A percentile compares a stretch with the other conserved stretches of the same genome.
phyloP scores from a whole-genome alignment of 2,113 vertebrate genomes.

The Sigmodon hispidus region DNA sequence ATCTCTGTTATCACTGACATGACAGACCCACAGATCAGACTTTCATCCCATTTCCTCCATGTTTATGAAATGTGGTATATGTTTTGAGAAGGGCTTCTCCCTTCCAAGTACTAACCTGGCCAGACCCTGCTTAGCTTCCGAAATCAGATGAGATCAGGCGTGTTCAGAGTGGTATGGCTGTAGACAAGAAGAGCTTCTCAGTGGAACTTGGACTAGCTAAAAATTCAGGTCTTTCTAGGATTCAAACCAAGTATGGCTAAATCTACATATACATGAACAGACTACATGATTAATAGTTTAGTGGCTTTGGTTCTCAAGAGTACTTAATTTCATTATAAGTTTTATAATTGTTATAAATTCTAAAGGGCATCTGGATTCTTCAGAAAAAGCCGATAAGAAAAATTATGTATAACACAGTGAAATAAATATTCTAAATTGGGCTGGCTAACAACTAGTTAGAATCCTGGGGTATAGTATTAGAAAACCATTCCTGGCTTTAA shows the following conservation, averaged over 20 bases:
- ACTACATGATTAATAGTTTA: not conserved
- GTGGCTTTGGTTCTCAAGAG: not conserved
- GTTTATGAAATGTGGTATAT: not conserved
- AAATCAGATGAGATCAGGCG: too few relatives aligned
- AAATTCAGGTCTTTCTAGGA: not conserved
- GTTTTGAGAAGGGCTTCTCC: not conserved
- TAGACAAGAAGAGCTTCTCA: not conserved
- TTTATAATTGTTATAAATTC: slow-evolving; percentile 5
- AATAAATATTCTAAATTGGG: slow-evolving; percentile 53
- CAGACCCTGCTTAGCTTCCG: too few relatives aligned
- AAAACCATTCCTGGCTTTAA: slow-evolving; percentile 49
- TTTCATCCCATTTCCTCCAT: not conserved
- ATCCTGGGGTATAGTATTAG: not conserved
- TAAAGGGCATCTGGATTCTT: not conserved
- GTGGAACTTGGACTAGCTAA: not conserved
- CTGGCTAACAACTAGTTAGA: not conserved
- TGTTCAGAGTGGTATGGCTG: too few relatives aligned
- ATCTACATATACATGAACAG: not conserved
- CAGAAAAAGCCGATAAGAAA: slow-evolving; percentile 28
- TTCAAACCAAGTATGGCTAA: not conserved
- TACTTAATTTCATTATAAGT: slow-evolving; percentile 13
- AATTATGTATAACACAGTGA: slow-evolving; percentile 26
- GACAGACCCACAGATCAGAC: not conserved
- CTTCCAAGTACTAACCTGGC: too few relatives aligned
- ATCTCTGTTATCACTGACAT: not conserved